Conservation (phyloP, 2,113 vertebrate genomes). For the Ochotona princeps region DNA sequence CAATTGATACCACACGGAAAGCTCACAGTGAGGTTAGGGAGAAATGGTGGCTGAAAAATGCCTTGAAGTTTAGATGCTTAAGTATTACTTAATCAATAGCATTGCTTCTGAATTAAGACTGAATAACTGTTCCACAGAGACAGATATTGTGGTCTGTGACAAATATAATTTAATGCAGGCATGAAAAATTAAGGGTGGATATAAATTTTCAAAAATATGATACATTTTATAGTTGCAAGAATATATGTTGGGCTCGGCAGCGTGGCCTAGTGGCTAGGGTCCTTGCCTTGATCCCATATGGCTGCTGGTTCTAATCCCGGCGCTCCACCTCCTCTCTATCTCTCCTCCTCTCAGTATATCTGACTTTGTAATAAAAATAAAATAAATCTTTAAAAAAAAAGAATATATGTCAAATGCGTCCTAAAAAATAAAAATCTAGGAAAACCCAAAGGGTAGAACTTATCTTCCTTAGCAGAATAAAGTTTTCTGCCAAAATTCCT, state of each 20-base stretch:
- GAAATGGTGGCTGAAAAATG: conserved; percentile 80
- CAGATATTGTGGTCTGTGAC: conserved; percentile 53
- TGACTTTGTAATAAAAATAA: too few species aligned
- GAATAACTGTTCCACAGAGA: conserved; percentile 54
- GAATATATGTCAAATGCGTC: neutral
- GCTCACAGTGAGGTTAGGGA: conserved; percentile 70
- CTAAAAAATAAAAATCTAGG: conserved; percentile 45
- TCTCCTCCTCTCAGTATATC: too few species aligned
- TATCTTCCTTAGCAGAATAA: neutral
- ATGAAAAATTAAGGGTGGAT: conserved; percentile 64
- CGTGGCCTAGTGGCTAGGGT: too few species aligned
- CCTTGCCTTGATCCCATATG: too few species aligned
- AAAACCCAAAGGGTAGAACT: neutral
- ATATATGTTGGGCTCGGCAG: neutral
- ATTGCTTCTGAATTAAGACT: conserved; percentile 75
- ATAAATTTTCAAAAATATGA: conserved; percentile 70
- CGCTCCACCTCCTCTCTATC: too few species aligned
- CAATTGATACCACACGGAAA: conserved; percentile 80
- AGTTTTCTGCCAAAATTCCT: conserved; percentile 31
- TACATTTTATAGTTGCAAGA: conserved; percentile 56
- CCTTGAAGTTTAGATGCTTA: conserved; percentile 74
- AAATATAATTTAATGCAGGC: conserved; percentile 66
- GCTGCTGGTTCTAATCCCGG: too few species aligned
- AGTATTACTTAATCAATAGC: conserved; percentile 82
- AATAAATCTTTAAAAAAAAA: too few species aligned